These are phyloP conservation scores for Pantelozetes paolii DNA, from an alignment of 2,888 invertebrate species.

Conservation along the genomic window DNA sequence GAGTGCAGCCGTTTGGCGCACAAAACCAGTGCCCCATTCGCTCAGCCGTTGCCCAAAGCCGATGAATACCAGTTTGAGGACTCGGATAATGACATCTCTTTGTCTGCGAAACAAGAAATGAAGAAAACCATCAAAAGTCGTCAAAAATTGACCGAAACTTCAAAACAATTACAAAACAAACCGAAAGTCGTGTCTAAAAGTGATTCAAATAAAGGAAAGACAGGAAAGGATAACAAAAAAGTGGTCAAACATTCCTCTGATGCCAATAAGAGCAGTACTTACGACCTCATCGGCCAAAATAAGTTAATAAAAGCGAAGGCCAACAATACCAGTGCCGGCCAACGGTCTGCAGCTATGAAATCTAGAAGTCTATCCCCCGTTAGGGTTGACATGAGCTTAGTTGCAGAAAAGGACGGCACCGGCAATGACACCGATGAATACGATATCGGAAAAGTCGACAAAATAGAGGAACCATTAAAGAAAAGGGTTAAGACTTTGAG, in stretches of 20 bases:
- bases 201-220: neutral
- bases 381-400: neutral
- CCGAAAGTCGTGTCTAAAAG: neutral
- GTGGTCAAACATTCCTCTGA: neutral
- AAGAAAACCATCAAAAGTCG: neutral
- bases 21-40: neutral
- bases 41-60: neutral
- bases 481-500: neutral
- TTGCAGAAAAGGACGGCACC: neutral
- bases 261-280: slow-evolving; percentile 17
- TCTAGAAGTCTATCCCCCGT: neutral
- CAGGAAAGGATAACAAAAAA: neutral
- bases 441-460: neutral
- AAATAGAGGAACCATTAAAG: too few species aligned
- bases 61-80: neutral
- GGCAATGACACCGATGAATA: neutral
- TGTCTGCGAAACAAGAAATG: slow-evolving; percentile 21
- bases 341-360: neutral
- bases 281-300: neutral
- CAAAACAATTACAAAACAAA: neutral
- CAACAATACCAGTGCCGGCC: too few species aligned
- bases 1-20: neutral
- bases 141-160: neutral
- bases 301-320: neutral
- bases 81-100: neutral